These are phyloP conservation scores for Aphis gossypii DNA, from an alignment of 1,140 invertebrate species.

Conservation along the genomic window DNA sequence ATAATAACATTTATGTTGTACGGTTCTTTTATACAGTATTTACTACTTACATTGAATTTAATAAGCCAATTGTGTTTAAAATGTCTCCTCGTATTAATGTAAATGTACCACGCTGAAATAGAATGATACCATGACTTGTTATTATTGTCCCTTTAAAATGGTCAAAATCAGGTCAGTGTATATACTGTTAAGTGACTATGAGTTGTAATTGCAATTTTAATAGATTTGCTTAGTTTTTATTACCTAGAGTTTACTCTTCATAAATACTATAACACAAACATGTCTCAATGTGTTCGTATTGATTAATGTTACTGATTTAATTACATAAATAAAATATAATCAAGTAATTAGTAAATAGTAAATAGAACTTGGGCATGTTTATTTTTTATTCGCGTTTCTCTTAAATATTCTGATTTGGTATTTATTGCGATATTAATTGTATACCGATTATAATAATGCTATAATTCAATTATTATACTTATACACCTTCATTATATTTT, in stretches of 20 bases:
- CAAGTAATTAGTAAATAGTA: background rate
- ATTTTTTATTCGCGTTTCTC: background rate
- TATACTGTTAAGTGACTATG: background rate
- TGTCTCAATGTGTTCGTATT: background rate
- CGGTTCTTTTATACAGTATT: background rate
- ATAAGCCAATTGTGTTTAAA: background rate
- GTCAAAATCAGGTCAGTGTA: background rate
- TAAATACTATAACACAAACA: background rate
- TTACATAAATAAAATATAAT: background rate
- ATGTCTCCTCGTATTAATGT: background rate
- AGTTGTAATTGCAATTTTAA: background rate
- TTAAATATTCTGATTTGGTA: background rate
- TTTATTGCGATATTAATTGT: background rate
- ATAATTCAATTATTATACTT: background rate
- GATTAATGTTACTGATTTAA: background rate
- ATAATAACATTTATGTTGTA: background rate
- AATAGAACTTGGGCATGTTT: background rate
- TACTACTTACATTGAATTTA: background rate
- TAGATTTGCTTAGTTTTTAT: constrained; percentile 4
- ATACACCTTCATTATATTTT: background rate
- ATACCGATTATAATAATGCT: background rate
- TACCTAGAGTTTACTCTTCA: background rate
- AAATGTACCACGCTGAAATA: background rate
- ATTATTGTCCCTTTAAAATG: constrained; percentile 17
- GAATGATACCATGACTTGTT: background rate